Evolutionary conservation across 2,888 invertebrate genomes (phyloP).

Genomic region (Eupithecia centaureata): DNA sequence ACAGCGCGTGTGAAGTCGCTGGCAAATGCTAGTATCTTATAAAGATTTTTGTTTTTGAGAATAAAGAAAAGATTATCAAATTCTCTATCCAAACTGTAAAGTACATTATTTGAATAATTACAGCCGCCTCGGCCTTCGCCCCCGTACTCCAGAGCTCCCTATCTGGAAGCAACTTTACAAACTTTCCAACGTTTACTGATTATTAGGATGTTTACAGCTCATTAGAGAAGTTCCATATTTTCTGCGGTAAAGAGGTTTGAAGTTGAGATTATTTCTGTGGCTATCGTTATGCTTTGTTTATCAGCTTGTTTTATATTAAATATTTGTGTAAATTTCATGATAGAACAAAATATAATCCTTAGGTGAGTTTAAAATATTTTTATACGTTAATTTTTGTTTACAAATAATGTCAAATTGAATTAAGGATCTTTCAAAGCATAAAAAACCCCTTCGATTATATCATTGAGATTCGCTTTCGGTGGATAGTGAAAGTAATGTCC

Average conservation of each 20-base stretch:
- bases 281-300: not conserved
- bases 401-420: no score
- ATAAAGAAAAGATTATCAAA: not conserved
- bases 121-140: slow-evolving; percentile 74
- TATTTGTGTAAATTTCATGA: not conserved
- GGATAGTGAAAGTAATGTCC: no score
- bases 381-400: no score
- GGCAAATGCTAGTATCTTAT: no score
- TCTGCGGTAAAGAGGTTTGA: not conserved
- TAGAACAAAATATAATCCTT: not conserved
- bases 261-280: not conserved
- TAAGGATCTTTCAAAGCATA: no score
- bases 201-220: slow-evolving; percentile 42
- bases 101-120: slow-evolving; percentile 69
- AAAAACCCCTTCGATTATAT: no score
- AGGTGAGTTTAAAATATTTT: not conserved
- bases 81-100: not conserved
- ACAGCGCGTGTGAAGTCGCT: no score
- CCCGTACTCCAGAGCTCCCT: slow-evolving; percentile 59
- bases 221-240: slow-evolving; percentile 36
- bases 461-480: no score
- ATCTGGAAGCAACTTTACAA: slow-evolving; percentile 65
- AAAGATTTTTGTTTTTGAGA: not conserved
- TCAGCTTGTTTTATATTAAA: not conserved
- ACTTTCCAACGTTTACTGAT: slow-evolving; percentile 49